phyloP scores from a whole-genome alignment of 2,113 vertebrate genomes.

The Chloebia gouldiae region DNA sequence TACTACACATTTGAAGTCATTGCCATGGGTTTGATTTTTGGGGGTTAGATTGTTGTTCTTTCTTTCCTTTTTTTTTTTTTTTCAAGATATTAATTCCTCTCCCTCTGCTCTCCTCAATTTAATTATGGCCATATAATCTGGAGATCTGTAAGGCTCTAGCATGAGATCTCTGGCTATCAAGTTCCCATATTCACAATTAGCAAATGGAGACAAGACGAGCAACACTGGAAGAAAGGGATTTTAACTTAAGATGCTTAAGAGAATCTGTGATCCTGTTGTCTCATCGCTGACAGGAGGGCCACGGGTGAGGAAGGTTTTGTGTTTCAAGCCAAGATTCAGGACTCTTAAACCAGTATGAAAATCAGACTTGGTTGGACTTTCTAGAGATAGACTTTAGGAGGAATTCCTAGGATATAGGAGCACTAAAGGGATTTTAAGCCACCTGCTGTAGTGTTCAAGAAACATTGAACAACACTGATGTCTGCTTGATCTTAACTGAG shows the following conservation, averaged over 20 bases:
- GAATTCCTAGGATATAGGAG: not conserved
- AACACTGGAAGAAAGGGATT: not conserved
- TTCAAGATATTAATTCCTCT: not conserved
- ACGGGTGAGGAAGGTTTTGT: not conserved
- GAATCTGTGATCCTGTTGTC: not conserved
- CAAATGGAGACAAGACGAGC: slow-evolving; percentile 38
- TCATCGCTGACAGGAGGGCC: not conserved
- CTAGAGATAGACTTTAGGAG: not conserved
- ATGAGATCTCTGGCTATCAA: slow-evolving; percentile 33
- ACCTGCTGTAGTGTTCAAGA: not conserved
- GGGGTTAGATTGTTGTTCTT: not conserved
- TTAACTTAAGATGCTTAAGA: slow-evolving; percentile 27
- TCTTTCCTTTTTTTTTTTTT: not conserved
- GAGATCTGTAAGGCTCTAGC: slow-evolving; percentile 39
- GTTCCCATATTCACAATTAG: slow-evolving; percentile 57
- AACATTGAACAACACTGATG: not conserved
- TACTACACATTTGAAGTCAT: slow-evolving; percentile 36
- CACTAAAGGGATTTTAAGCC: not conserved
- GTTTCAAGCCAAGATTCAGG: not conserved
- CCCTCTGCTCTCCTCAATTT: slow-evolving; percentile 30
- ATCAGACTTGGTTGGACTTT: not conserved
- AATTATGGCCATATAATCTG: slow-evolving; percentile 49
- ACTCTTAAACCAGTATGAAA: not conserved
- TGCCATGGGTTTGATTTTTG: slow-evolving; percentile 16
- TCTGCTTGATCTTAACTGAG: not conserved